phyloP scores from a whole-genome alignment of 2,888 invertebrate species.

The Euclidia mi region DNA sequence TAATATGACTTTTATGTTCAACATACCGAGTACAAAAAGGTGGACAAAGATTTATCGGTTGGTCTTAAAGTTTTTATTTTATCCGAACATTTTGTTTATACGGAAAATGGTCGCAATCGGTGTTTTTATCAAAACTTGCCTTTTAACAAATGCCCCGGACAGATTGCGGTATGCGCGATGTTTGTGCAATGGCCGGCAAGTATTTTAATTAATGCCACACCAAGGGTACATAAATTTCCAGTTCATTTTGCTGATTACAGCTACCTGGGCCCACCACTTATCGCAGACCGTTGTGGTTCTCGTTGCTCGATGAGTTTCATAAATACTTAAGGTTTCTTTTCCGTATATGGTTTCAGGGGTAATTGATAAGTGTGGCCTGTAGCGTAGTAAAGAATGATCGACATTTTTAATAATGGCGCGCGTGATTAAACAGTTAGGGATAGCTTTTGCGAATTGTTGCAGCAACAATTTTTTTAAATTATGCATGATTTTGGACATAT shows the following conservation, averaged over 20 bases:
- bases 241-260: conserved; percentile 75
- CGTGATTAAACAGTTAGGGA: not conserved
- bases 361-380: not conserved
- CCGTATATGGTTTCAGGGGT: not conserved
- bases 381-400: not conserved
- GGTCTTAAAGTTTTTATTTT: conserved; percentile 51
- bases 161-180: conserved; percentile 69
- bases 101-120: conserved; percentile 55
- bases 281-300: conserved; percentile 41
- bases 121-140: conserved; percentile 66
- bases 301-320: conserved; percentile 22
- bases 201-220: conserved; percentile 85
- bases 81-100: conserved; percentile 52
- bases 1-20: conserved; percentile 53
- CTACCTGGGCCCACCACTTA: conserved; percentile 58
- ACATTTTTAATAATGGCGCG: not conserved
- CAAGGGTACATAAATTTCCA: conserved; percentile 74
- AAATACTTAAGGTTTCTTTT: conserved; percentile 13
- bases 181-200: conserved; percentile 67
- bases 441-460: not conserved
- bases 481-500: too few relatives aligned
- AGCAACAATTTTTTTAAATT: too few relatives aligned
- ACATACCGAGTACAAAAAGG: conserved; percentile 46
- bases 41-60: conserved; percentile 52
- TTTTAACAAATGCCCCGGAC: conserved; percentile 67